Conservation (phyloP, 2,113 vertebrate genomes). For the Plotosus lineatus region DNA sequence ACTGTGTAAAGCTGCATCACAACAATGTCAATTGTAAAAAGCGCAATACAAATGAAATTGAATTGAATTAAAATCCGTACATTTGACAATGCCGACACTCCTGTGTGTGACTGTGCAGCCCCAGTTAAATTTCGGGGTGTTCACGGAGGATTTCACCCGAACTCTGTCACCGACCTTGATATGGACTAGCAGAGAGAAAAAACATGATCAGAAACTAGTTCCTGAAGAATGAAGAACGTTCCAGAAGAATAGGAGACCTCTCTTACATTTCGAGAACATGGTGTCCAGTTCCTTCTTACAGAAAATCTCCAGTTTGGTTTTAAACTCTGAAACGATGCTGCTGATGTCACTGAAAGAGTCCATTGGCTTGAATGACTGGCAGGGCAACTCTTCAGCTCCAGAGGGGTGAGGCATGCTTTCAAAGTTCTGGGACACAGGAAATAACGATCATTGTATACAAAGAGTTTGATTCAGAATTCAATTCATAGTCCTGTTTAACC, state of each 20-base stretch:
- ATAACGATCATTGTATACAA: no score
- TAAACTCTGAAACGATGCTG: conserved; percentile 23
- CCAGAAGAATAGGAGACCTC: neutral
- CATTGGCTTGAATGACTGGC: neutral
- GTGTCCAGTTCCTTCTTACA: conserved; percentile 24
- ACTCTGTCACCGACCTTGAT: conserved; percentile 35
- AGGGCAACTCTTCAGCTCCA: neutral
- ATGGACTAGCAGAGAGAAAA: conserved; percentile 8
- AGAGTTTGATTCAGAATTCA: no score
- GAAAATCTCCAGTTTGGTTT: conserved; percentile 6
- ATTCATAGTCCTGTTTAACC: no score
- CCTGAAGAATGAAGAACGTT: neutral
- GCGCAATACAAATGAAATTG: no score
- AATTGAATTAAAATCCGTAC: neutral
- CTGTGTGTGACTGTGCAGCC: conserved; percentile 14
- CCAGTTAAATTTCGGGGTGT: conserved; percentile 36
- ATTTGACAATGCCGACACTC: conserved; percentile 32
- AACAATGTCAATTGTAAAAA: no score
- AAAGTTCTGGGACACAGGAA: conserved; percentile 38
- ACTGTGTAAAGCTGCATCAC: no score
- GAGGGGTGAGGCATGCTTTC: conserved; percentile 2
- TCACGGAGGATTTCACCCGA: conserved; percentile 33
- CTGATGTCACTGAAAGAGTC: neutral
- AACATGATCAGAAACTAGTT: no score
- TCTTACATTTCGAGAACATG: conserved; percentile 28